Percentiles rank a stretch among this genome's conserved stretches.
Evolutionary conservation across 2,113 vertebrate genomes (phyloP).

Genomic region (Notothenia coriiceps): DNA sequence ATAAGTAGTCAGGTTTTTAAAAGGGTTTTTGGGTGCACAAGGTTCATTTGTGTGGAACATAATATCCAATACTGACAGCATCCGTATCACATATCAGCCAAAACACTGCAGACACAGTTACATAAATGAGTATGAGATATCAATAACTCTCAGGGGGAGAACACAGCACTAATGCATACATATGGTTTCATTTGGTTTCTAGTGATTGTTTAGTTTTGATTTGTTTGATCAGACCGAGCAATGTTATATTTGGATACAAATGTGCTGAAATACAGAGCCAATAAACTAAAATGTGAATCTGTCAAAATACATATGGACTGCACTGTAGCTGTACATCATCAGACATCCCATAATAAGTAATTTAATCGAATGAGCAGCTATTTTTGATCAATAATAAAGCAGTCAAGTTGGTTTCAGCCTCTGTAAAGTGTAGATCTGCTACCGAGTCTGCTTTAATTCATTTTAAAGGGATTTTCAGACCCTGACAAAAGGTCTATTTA

Average conservation of each 20-base stretch:
- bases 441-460: neutral
- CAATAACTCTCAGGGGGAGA: neutral
- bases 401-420: neutral
- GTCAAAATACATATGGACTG: neutral
- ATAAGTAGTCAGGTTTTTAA: neutral
- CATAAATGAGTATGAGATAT: constrained; percentile 1
- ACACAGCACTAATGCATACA: neutral
- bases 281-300: neutral
- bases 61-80: neutral
- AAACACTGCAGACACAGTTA: constrained; percentile 18
- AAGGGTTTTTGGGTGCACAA: neutral
- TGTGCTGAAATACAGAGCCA: neutral
- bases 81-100: constrained; percentile 25
- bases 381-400: neutral
- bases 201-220: neutral
- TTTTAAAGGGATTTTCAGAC: neutral
- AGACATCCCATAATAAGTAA: neutral
- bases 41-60: neutral
- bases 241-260: neutral
- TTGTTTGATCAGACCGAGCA: neutral
- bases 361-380: neutral
- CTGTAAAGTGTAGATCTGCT: neutral
- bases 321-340: neutral
- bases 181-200: neutral
- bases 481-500: neutral